These are phyloP conservation scores for Epinephelus awoara DNA, from an alignment of 2,797 vertebrate genomes.

Conservation along the genomic window DNA sequence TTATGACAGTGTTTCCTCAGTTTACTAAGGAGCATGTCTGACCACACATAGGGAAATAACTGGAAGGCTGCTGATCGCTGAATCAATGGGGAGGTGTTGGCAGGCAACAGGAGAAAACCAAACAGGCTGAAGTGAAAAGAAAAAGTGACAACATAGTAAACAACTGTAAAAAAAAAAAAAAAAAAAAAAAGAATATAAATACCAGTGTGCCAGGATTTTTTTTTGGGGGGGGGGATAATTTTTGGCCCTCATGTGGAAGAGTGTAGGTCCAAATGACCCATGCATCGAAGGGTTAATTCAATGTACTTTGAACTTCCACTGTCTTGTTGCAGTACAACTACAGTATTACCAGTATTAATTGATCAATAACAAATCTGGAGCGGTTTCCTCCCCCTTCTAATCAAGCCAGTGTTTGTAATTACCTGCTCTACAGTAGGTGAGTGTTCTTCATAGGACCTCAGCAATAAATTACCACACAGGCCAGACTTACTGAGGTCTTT, in stretches of 20 bases:
- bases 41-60: no score
- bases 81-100: no score
- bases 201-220: no score
- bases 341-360: conserved; percentile 55
- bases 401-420: conserved; percentile 76
- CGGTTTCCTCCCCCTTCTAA: conserved; percentile 63
- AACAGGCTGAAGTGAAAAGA: no score
- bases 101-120: no score
- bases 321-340: conserved; percentile 11
- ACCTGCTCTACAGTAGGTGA: conserved; percentile 61
- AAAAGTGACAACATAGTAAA: not conserved
- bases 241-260: not conserved
- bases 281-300: conserved; percentile 6
- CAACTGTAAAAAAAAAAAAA: no score
- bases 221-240: not conserved
- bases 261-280: not conserved
- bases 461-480: conserved; percentile 69
- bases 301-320: not conserved
- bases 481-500: conserved; percentile 58
- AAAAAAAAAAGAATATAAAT: no score
- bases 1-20: not conserved
- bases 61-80: no score
- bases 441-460: conserved; percentile 63
- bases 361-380: conserved; percentile 62
- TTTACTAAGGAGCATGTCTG: not conserved